Percentiles rank a stretch among this genome's conserved stretches.
These are phyloP conservation scores for Lophius piscatorius DNA, from an alignment of 2,113 vertebrate species.

Conservation along the genomic window DNA sequence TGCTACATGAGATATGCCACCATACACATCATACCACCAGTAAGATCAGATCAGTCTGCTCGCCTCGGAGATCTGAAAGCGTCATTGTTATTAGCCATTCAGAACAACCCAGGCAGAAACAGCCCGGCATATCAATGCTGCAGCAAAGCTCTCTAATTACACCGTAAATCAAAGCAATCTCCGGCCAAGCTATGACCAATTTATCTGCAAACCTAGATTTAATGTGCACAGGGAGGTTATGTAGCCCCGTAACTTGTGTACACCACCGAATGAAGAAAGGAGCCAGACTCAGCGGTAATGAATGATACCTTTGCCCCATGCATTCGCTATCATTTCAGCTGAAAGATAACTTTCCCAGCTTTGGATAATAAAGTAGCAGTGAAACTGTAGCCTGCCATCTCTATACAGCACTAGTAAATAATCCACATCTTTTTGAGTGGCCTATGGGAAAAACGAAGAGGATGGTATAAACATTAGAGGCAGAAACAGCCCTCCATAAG, in stretches of 20 bases:
- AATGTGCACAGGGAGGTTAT: conserved; percentile 59
- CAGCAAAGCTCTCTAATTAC: conserved; percentile 66
- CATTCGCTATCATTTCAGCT: conserved; percentile 50
- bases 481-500: conserved; percentile 63
- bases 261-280: conserved; percentile 45
- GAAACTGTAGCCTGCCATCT: conserved; percentile 64
- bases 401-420: conserved; percentile 66
- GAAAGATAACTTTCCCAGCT: conserved; percentile 60
- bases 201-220: conserved; percentile 66
- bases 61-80: conserved; percentile 63
- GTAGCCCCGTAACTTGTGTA: conserved; percentile 58
- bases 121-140: conserved; percentile 57
- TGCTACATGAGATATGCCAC: conserved; percentile 77
- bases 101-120: conserved; percentile 46
- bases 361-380: conserved; percentile 57
- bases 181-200: conserved; percentile 59
- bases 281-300: conserved; percentile 24
- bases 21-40: conserved; percentile 66
- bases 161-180: conserved; percentile 73
- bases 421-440: conserved; percentile 59
- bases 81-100: conserved; percentile 69
- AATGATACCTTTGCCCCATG: conserved; percentile 29
- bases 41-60: conserved; percentile 70
- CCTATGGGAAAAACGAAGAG: conserved; percentile 55
- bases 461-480: conserved; percentile 70